Conservation (phyloP, 2,797 vertebrate species). For the Tympanoctomys barrerae region DNA sequence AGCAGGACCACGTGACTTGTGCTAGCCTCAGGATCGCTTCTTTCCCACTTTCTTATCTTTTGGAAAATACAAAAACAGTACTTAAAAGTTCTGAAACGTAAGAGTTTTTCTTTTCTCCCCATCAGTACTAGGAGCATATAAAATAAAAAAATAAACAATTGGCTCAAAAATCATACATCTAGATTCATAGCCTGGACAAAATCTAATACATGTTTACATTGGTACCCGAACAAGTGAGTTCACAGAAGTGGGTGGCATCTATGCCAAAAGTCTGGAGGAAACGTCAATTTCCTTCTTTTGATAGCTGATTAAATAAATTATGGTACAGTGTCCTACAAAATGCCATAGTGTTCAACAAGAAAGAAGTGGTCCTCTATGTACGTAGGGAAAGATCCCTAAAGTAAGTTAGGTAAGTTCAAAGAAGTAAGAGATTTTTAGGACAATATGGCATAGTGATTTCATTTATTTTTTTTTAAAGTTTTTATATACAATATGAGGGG, state of each 20-base stretch:
- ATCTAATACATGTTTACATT: background rate
- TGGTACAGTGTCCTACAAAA: background rate
- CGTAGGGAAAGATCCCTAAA: background rate
- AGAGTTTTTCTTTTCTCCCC: background rate
- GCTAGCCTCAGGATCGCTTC: background rate
- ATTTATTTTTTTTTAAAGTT: background rate
- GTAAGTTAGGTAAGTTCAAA: background rate
- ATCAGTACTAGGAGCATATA: background rate
- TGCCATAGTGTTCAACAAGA: background rate
- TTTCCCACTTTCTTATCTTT: background rate
- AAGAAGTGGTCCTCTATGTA: background rate
- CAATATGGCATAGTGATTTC: background rate
- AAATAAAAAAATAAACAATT: background rate
- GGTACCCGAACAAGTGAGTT: background rate
- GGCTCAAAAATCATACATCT: background rate
- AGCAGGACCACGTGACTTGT: background rate
- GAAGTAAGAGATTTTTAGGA: background rate
- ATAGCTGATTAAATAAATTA: background rate
- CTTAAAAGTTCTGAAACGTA: slow-evolving; percentile 1
- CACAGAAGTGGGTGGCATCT: background rate
- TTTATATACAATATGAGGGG: background rate
- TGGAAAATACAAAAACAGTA: background rate
- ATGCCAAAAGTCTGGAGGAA: background rate
- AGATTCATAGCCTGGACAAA: background rate
- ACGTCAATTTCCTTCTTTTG: background rate